Conservation (phyloP, 2,888 invertebrate genomes). For the Papilio elwesi region DNA sequence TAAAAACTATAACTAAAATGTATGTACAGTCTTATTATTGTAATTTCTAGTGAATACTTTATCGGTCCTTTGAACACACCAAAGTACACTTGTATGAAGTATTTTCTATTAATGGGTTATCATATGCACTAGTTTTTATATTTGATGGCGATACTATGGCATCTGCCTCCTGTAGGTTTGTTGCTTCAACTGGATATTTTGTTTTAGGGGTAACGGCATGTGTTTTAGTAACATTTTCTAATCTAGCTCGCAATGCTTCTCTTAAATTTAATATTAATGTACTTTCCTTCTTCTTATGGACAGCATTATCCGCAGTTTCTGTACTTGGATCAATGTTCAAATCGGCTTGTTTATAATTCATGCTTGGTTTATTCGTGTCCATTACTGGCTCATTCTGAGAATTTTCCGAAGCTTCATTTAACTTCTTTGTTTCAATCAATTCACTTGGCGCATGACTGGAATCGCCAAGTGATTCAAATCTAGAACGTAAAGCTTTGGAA, state of each 20-base stretch:
- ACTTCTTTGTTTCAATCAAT: constrained; percentile 14
- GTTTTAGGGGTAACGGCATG: neutral
- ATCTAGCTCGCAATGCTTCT: constrained; percentile 46
- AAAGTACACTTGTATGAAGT: constrained; percentile 70
- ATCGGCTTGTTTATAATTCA: neutral
- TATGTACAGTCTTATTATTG: constrained; percentile 30
- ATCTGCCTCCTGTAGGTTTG: constrained; percentile 2
- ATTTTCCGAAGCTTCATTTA: constrained; percentile 2
- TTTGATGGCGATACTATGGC: constrained; percentile 23
- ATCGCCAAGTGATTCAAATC: constrained; percentile 7
- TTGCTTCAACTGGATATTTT: constrained; percentile 1
- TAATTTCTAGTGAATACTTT: constrained; percentile 21
- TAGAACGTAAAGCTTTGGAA: neutral
- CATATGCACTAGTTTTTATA: constrained; percentile 8
- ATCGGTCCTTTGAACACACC: constrained; percentile 63
- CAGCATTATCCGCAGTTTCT: neutral
- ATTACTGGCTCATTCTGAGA: neutral
- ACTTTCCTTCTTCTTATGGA: constrained; percentile 39
- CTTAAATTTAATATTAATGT: constrained; percentile 57
- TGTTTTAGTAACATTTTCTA: constrained; percentile 8
- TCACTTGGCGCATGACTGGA: constrained; percentile 28
- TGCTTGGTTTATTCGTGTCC: neutral
- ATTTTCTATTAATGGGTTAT: constrained; percentile 61
- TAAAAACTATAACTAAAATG: constrained; percentile 16
- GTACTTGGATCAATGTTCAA: neutral